These are phyloP conservation scores for Lordiphosa clarofinis DNA, from an alignment of 1,140 invertebrate species.

Conservation along the genomic window DNA sequence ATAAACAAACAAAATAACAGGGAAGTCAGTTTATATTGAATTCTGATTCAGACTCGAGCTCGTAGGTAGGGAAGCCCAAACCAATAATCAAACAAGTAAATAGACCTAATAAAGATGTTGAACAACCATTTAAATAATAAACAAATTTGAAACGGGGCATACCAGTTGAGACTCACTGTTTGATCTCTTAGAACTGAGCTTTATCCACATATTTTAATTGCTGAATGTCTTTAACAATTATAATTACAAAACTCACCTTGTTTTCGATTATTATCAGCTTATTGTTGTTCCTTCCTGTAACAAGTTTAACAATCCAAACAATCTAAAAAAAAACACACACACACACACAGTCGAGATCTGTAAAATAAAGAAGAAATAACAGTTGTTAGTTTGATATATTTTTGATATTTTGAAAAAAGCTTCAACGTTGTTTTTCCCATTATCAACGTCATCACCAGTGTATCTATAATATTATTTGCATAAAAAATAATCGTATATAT, in stretches of 20 bases:
- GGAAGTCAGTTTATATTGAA: no score
- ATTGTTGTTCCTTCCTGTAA: slow-evolving; percentile 28
- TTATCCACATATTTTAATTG: neutral
- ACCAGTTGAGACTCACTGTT: no score
- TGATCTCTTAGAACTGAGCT: no score
- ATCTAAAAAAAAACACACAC: slow-evolving; percentile 18
- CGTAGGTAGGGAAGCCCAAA: no score
- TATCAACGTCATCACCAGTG: neutral
- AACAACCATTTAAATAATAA: no score
- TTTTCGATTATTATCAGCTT: slow-evolving; percentile 31
- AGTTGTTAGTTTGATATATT: neutral
- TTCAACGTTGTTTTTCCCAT: no score
- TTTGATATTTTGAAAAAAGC: no score
- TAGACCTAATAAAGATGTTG: no score
- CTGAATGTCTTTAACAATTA: neutral
- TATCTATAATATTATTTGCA: slow-evolving; percentile 21
- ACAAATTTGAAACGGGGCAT: no score
- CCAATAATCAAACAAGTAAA: no score
- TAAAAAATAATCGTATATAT: slow-evolving; percentile 3
- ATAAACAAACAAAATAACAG: neutral
- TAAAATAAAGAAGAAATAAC: neutral
- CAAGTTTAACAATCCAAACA: slow-evolving; percentile 16
- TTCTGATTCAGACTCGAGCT: no score
- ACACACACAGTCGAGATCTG: slow-evolving; percentile 19
- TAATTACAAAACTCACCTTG: slow-evolving; percentile 40